Evolutionary conservation across 2,797 vertebrate genomes (phyloP).

Genomic region (Darevskia nairensis): DNA sequence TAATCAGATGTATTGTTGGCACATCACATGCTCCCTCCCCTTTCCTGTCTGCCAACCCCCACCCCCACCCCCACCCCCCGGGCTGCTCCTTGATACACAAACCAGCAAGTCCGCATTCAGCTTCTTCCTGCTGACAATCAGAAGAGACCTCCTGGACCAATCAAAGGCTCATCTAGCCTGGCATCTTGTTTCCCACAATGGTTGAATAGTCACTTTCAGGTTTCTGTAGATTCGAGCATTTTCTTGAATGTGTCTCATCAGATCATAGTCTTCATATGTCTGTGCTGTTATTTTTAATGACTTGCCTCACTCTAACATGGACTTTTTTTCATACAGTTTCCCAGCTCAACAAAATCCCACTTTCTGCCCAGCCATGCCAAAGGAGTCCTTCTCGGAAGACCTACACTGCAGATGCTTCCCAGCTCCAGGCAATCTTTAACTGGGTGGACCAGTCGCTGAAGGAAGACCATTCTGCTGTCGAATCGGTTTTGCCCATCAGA

Average conservation of each 20-base stretch:
- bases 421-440: constrained; percentile 49
- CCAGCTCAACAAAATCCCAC: constrained; percentile 28
- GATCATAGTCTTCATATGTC: background rate
- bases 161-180: background rate
- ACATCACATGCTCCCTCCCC: background rate
- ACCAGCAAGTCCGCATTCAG: background rate
- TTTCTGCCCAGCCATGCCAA: constrained; percentile 37
- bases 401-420: constrained; percentile 38
- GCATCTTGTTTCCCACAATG: background rate
- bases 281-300: background rate
- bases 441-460: constrained; percentile 57
- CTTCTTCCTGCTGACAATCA: background rate
- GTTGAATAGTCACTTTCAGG: background rate
- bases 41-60: background rate
- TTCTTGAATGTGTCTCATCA: background rate
- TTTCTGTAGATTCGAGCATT: background rate
- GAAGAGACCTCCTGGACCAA: background rate
- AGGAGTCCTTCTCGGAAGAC: constrained; percentile 31
- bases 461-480: constrained; percentile 62
- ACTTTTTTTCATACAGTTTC: constrained; percentile 44
- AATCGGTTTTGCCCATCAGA: constrained; percentile 38
- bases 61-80: too few relatives aligned
- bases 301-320: background rate
- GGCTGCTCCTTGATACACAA: background rate
- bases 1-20: background rate